Evolutionary conservation across 1,140 invertebrate species (phyloP).

Genomic region (Zaprionus inermis): DNA sequence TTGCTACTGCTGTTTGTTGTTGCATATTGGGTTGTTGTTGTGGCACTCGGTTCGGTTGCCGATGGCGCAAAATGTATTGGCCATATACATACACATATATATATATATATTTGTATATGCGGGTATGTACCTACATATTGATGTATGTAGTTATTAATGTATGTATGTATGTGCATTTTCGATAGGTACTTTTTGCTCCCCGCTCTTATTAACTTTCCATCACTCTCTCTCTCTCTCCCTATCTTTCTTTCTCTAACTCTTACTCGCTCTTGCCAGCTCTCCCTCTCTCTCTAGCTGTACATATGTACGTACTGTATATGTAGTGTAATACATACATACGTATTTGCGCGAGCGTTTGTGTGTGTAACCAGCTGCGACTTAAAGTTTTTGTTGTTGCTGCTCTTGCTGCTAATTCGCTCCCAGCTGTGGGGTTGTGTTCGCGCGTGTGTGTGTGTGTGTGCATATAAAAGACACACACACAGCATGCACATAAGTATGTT

Average conservation of each 20-base stretch:
- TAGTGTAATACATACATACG: slow-evolving; percentile 15
- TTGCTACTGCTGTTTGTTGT: slow-evolving; percentile 21
- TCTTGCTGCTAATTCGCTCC: slow-evolving; percentile 41
- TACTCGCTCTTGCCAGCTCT: neutral
- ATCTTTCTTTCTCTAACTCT: slow-evolving; percentile 1
- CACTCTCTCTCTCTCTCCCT: slow-evolving; percentile 6
- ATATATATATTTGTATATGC: slow-evolving; percentile 25
- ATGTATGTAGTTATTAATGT: neutral
- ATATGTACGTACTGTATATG: slow-evolving; percentile 1
- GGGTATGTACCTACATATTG: slow-evolving; percentile 1
- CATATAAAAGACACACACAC: neutral
- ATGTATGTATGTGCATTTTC: slow-evolving; percentile 3
- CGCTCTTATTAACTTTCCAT: slow-evolving; percentile 24
- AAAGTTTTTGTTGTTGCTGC: slow-evolving; percentile 54
- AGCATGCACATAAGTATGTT: slow-evolving; percentile 14
- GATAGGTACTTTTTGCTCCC: slow-evolving; percentile 27
- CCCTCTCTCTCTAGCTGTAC: slow-evolving; percentile 5
- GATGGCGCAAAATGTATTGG: slow-evolving; percentile 47
- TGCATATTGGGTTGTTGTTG: slow-evolving; percentile 21
- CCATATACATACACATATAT: slow-evolving; percentile 21
- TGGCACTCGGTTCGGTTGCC: slow-evolving; percentile 51
- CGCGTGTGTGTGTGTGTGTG: slow-evolving; percentile 18
- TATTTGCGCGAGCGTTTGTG: slow-evolving; percentile 25
- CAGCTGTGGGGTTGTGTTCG: slow-evolving; percentile 27
- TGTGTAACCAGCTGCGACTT: slow-evolving; percentile 67